A percentile compares a stretch with the other conserved stretches of the same genome.
phyloP scores from a whole-genome alignment of 2,888 invertebrate species.

The Temnothorax rugatulus region DNA sequence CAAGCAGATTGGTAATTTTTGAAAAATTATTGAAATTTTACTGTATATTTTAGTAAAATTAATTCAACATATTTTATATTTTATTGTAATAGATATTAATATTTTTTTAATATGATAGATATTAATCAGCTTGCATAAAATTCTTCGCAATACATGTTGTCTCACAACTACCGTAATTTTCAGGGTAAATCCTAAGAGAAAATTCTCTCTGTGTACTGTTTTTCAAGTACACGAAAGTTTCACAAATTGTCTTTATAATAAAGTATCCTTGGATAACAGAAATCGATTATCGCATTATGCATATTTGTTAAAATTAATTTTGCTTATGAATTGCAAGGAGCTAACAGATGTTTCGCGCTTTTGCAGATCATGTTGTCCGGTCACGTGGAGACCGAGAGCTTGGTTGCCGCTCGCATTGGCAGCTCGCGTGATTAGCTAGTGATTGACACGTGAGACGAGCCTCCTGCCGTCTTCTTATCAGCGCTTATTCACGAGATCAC shows the following conservation, averaged over 20 bases:
- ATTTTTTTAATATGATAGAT: no score
- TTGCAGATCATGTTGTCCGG: not conserved
- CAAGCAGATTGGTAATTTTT: no score
- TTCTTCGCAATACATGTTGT: no score
- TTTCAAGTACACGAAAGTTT: not conserved
- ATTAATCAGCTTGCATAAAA: no score
- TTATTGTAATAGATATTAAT: no score
- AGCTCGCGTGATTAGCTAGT: constrained; percentile 77
- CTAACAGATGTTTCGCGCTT: not conserved
- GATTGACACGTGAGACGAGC: constrained; percentile 80
- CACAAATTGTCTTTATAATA: not conserved
- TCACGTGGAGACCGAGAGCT: not conserved
- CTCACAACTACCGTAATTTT: no score
- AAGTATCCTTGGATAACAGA: not conserved
- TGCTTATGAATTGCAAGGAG: not conserved
- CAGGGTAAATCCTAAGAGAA: no score
- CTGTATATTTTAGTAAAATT: no score
- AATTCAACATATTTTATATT: no score
- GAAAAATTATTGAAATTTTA: no score
- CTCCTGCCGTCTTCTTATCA: constrained; percentile 68
- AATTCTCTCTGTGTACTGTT: not conserved
- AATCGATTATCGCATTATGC: not conserved
- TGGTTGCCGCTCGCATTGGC: constrained; percentile 33
- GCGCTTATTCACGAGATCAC: constrained; percentile 59
- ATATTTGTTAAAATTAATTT: not conserved